Evolutionary conservation across 2,797 vertebrate species (phyloP), one percentile per base, ranked within the genome.

Genomic region (Hylomyscus alleni): DNA sequence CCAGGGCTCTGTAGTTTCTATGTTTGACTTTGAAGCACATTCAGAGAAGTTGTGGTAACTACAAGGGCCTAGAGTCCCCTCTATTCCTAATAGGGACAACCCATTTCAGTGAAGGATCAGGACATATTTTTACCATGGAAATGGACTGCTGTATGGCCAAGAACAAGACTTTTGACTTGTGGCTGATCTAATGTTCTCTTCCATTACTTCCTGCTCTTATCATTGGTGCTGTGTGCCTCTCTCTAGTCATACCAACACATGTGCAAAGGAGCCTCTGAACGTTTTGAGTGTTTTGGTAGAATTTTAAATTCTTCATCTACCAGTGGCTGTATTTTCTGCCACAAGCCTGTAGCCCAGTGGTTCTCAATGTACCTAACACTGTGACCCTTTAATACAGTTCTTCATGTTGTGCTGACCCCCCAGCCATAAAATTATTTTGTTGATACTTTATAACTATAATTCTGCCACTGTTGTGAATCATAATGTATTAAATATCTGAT

Each of bases 261-360:
- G 24, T 58, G 47, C 34, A 13, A 47, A 83, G 62, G 50, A 31
- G 3, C 20, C 31, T 75, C 72, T 92, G 37, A 65, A 90, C 3
- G 40, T 65, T 50, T 26, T 40, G 13, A 89, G 37, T 67, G 13
- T 90, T 89, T 73, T 6, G 12, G 88, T 54, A 88, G 47, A 44
- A 82, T 96, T 83, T 62, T 81, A 54, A 92, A 81, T 24, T 80
- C 37, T 62, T 83, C 15, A 44, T 91, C 20, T 67, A 86, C 15
- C 14, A 93, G 69, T 60, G 40, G 12, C 44, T 4, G 20, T 12
- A 44, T 75, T 80, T 93, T 56, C 13, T 69, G 2, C 60, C 60
- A 2, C 9, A 89, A 73, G 31, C 37, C 54, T 50, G 56, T 47
- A 37, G 22, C 17, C 14, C 6, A 34, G 75, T 26, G 26, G 40